Conservation (phyloP, 2,113 vertebrate genomes). For the Callithrix jacchus region DNA sequence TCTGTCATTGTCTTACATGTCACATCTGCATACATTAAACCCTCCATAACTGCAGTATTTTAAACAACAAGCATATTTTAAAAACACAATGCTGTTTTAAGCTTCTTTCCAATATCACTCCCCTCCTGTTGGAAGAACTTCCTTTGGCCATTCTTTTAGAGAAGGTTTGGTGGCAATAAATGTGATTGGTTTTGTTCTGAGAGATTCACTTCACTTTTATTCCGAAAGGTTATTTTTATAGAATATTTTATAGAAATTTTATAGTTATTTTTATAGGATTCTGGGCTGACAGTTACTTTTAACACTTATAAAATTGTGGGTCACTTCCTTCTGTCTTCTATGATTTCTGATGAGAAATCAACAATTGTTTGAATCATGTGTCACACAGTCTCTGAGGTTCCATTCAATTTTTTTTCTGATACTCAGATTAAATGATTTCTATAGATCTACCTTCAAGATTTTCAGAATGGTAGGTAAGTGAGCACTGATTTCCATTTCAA, state of each 20-base stretch:
- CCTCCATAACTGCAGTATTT: neutral
- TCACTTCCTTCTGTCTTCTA: neutral
- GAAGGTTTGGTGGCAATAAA: neutral
- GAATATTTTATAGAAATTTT: too few relatives aligned
- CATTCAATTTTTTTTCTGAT: too few relatives aligned
- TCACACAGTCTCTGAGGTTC: too few relatives aligned
- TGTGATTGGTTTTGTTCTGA: neutral
- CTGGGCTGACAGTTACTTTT: neutral
- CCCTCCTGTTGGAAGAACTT: neutral
- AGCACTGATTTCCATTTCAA: too few relatives aligned
- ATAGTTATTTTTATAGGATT: neutral
- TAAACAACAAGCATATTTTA: neutral
- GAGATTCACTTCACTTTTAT: neutral
- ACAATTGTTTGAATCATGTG: neutral
- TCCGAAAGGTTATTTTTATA: neutral
- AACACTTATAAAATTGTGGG: neutral
- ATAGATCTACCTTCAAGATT: too few relatives aligned
- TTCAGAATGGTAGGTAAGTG: too few relatives aligned
- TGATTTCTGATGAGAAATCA: neutral
- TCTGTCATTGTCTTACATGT: neutral
- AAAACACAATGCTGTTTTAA: neutral
- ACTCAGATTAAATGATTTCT: too few relatives aligned
- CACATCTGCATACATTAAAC: neutral
- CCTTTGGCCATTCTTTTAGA: neutral
- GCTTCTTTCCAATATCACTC: neutral